Conservation (phyloP, 1,140 invertebrate genomes). For the Hyphantria cunea region DNA sequence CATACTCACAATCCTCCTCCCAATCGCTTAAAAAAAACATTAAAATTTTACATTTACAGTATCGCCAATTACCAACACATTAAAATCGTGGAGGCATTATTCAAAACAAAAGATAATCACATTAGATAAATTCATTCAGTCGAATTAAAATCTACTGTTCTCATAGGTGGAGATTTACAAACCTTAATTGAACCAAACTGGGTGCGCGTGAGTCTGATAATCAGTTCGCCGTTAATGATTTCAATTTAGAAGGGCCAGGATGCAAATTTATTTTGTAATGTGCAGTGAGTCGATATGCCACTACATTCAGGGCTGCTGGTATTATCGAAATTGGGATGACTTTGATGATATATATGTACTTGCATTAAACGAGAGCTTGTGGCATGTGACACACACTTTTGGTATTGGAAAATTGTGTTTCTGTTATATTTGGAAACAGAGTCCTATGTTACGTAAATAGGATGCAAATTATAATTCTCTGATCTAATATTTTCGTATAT, state of each 20-base stretch:
- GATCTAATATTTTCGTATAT: no score
- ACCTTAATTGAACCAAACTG: slow-evolving; percentile 73
- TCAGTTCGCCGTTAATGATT: slow-evolving; percentile 73
- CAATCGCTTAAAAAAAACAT: no score
- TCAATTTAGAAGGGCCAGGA: slow-evolving; percentile 72
- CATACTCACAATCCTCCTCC: no score
- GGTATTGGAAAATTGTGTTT: no score
- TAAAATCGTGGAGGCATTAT: slow-evolving; percentile 38
- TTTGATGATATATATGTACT: not conserved
- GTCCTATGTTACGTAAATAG: no score
- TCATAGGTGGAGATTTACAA: slow-evolving; percentile 73
- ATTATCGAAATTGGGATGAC: not conserved
- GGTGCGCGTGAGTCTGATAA: slow-evolving; percentile 74
- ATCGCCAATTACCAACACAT: slow-evolving; percentile 14
- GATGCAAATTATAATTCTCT: no score
- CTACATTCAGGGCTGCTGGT: slow-evolving; percentile 12
- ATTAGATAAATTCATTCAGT: slow-evolving; percentile 76
- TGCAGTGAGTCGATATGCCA: slow-evolving; percentile 20
- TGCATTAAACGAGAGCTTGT: no score
- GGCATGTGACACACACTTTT: no score
- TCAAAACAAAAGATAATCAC: slow-evolving; percentile 57
- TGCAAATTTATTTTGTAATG: slow-evolving; percentile 65
- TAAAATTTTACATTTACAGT: slow-evolving; percentile 1
- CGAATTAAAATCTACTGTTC: slow-evolving; percentile 75
- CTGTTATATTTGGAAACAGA: no score